Evolutionary conservation across 2,113 vertebrate genomes (phyloP), one percentile per base, ranked within the genome.

Genomic region (Prunella fulvescens): DNA sequence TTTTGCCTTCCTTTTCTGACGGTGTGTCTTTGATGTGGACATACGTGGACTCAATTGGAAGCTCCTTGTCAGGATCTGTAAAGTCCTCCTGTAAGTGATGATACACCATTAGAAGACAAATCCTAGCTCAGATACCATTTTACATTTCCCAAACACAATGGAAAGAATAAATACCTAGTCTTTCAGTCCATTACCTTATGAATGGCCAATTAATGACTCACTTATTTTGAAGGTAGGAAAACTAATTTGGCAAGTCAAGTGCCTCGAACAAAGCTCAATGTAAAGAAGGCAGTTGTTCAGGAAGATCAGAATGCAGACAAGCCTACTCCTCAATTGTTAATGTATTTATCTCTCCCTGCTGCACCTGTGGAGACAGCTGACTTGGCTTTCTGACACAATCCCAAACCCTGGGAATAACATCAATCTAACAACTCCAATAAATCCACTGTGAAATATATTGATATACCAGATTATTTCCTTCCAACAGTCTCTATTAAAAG

Each of bases 21-120:
- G 97, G 97, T 8, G 97, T 95, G 10, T 98, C 98, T 94, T 96
- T 98, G 81, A 98, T 97, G 70, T 81, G 98, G 54, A 98, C 98
- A 6, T 98, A 98, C 0, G 98, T 98, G 80, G 98, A 97, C 64
- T 98, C 98, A 8, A 98, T 95, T 19, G 97, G 98, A 81, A 95
- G 88, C 73, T 98, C 97, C 81, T 74, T 98, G 40, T 98, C 96
- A 12, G 91, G 92, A 91, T 98, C 97, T 54, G 92, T 45, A 51
- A 98, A 95, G 28, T 98, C 98, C 72, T 98, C 98, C 98, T 98
- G 13, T 45, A 76, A 86, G 84, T 51, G 82, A 81, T 86, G 37
- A 88, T 19, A 70, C 8, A 73, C 14, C 14, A 65, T 77, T 56
- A 92, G 73, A 77, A 79, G 42, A 61, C 42, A 92, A 69, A 69